Percentiles rank a stretch among this genome's conserved stretches.
Conservation (phyloP, 2,888 invertebrate genomes). For the Boloria selene region DNA sequence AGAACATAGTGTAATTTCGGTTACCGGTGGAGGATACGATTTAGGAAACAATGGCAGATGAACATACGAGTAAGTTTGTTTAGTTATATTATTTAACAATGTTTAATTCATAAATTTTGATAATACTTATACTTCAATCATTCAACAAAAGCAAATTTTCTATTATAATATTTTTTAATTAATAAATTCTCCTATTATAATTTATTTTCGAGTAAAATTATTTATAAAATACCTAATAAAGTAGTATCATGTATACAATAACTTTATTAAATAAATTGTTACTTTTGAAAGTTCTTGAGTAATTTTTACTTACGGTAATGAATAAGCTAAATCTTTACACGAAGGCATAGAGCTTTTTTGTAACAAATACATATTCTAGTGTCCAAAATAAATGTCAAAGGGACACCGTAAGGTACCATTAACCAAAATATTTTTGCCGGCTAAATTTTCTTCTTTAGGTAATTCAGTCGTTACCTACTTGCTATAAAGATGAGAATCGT, state of each 20-base stretch:
- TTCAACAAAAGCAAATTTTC: background rate
- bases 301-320: no score
- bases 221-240: no score
- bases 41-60: slow-evolving; percentile 51
- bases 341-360: no score
- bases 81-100: no score
- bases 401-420: slow-evolving; percentile 57
- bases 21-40: slow-evolving; percentile 44
- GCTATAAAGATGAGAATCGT: slow-evolving; percentile 45
- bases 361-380: slow-evolving; percentile 41
- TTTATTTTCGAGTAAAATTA: no score
- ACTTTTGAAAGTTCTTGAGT: no score
- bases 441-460: slow-evolving; percentile 37
- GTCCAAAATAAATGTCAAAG: slow-evolving; percentile 75
- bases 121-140: background rate
- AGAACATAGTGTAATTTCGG: slow-evolving; percentile 32
- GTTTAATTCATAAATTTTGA: slow-evolving; percentile 9
- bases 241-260: no score
- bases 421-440: slow-evolving; percentile 61
- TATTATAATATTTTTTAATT: background rate
- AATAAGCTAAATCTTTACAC: no score
- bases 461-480: slow-evolving; percentile 52
- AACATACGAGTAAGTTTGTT: slow-evolving; percentile 50
- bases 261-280: no score
- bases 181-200: no score